A percentile compares a stretch with the other conserved stretches of the same genome.
Evolutionary conservation across 2,113 vertebrate species (phyloP).

Genomic region (Thryonomys swinderianus): DNA sequence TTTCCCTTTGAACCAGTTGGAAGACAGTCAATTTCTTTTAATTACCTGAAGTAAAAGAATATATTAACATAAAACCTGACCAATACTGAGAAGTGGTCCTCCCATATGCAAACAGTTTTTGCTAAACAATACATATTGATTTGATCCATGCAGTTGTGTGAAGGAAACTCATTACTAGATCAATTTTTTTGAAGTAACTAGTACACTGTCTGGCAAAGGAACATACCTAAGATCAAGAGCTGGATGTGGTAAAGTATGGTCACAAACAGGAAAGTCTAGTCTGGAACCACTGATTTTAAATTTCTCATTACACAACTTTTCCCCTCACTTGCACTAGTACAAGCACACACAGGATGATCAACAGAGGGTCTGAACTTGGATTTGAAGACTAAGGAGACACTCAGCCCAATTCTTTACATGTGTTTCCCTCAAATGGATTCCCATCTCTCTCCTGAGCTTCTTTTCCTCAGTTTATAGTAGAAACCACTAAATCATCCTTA

Average conservation of each 20-base stretch:
- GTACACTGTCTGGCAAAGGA: not conserved
- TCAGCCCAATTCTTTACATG: not conserved
- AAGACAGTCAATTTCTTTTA: not conserved
- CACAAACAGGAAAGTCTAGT: not conserved
- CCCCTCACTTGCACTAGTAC: fast-evolving
- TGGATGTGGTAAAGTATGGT: not conserved
- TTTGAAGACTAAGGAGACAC: not conserved
- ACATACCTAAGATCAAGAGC: not conserved
- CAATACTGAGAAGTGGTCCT: not conserved
- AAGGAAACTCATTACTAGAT: not conserved
- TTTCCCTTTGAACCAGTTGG: not conserved
- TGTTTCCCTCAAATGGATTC: not conserved
- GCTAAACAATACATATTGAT: not conserved
- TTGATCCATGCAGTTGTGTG: fast-evolving
- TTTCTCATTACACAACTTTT: not conserved
- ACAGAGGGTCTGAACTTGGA: not conserved
- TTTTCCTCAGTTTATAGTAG: no score
- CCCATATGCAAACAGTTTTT: not conserved
- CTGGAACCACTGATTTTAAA: not conserved
- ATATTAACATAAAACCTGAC: not conserved
- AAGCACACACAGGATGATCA: not conserved
- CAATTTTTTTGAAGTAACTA: not conserved
- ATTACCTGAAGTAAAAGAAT: not conserved
- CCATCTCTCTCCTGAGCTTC: not conserved
- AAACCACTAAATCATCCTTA: not conserved